Evolutionary conservation across 1,140 invertebrate species (phyloP), one percentile per base, ranked within the genome.

Genomic region (Bombus confusus): DNA sequence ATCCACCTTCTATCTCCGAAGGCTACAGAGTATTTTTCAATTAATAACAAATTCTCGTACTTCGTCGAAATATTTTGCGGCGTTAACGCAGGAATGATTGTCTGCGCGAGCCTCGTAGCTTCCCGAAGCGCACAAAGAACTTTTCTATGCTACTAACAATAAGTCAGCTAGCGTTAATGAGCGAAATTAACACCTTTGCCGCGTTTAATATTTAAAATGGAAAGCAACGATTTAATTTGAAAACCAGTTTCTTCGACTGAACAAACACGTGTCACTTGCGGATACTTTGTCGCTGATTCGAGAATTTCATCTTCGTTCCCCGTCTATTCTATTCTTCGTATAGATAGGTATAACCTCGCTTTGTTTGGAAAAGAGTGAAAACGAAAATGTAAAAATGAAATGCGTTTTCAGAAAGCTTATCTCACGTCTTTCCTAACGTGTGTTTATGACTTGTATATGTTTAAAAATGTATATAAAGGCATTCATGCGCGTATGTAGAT

Each of bases 141-240:
- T 68, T 79, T 79, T 79, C 77, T 79, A 79, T 47, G 77, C 41
- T 68, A 68, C 64, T 68, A 80, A 52, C 5, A 52, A 52, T 52
- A 52, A 80, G 78, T 69, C 15, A 66, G 78, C 64, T 52, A 80
- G 78, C 78, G 78, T 80, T 80, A 80, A 80, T 80, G 31, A 80
- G 43, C 47, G 15, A 66, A 80, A 80, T 80, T 80, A 80, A 52
- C 78, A 39, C 64, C 64, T 68, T 4, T 13, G 28, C 5, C 43
- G 25, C 5, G 78, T 69, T 52, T 80, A 52, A 80, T 80, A 69
- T 80, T 69, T 80, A 68, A 80, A 25, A 78, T 41, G 75, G 59
- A 80, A 69, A 80, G 78, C 31, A 80, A 80, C 64, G 64, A 69
- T 80, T 80, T 22, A 22, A 80, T 80, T 80, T 52, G 64, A 31